Base-by-base conservation (phyloP, 2,888 invertebrate genomes). In the Spilosoma lubricipeda region DNA sequence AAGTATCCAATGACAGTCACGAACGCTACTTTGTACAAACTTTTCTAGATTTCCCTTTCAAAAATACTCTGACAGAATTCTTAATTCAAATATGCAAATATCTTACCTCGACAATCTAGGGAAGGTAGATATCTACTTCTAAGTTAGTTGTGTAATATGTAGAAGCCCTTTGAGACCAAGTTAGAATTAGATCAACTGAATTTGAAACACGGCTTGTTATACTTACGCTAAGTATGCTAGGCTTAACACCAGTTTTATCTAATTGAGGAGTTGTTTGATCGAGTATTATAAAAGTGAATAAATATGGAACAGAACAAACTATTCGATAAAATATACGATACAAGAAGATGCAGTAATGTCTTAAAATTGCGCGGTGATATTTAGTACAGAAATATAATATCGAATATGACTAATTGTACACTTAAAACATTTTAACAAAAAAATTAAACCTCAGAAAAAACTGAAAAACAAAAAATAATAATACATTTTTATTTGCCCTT, bases 81-180 rank as follows among this genome's bases (percentile, higher is more conserved):
- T 79, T 78, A 79, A 87, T 84, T 79, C 82, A 73, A 86, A 85
- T 86, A 83, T 86, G 83, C 79, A 85, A 86, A 86, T 85, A 76
- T 78, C 70, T 76, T 72, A 76, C 78, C 78, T 78, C 74, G 73
- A 77, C 75, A 74, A 70, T 75, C 75, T 68, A 59, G 36, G n/a
- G 70, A 74, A 77, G 73, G 75, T 70, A 70, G 72, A 71, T 71
- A 72, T 69, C 67, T 76, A 77, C 75, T 79, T 76, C 80, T 74
- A 73, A 81, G 77, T 76, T 64, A 75, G 70, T 70, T 70, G 76
- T 76, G 70, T 72, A 77, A 73, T 82, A 78, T 76, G 75, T 70
- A 78, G 77, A 72, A 75, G 70, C 67, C n/a, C 42, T n/a, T 11
- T 64, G 70, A 39, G 67, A 70, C 71, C 70, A 76, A 77, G 77